These are phyloP conservation scores for Dreissena rostriformis DNA, from an alignment of 1,140 invertebrate genomes.

Conservation along the genomic window DNA sequence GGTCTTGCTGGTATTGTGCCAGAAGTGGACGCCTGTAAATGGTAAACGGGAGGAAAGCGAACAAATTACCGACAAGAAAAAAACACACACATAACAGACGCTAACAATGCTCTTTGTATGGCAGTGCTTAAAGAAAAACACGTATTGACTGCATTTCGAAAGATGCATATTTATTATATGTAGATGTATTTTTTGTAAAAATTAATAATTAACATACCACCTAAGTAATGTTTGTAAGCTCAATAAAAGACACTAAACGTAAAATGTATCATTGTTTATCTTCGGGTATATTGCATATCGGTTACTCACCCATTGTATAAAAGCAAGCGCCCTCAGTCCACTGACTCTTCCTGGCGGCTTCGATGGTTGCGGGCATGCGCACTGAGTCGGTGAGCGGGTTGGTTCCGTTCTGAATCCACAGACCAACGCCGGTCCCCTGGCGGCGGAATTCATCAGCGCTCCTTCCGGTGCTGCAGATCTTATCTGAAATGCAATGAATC, in stretches of 20 bases:
- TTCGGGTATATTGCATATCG: no score
- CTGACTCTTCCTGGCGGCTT: conserved; percentile 35
- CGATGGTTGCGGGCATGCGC: conserved; percentile 60
- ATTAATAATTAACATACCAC: no score
- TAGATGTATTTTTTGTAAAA: no score
- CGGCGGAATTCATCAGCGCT: conserved; percentile 47
- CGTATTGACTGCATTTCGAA: no score
- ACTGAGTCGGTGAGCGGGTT: conserved; percentile 63
- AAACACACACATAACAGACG: no score
- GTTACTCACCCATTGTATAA: conserved; percentile 73
- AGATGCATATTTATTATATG: no score
- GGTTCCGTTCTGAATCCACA: conserved; percentile 75
- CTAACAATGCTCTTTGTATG: no score
- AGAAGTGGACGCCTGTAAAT: conserved; percentile 62
- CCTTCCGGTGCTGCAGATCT: conserved; percentile 46
- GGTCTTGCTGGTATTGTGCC: conserved; percentile 68
- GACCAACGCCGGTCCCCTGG: conserved; percentile 71
- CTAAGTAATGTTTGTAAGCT: no score
- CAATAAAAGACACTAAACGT: no score
- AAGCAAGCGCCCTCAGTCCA: conserved; percentile 77
- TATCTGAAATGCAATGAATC: background rate
- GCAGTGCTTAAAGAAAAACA: no score
- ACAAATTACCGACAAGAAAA: background rate
- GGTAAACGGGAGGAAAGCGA: background rate
- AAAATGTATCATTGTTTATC: no score